These are phyloP conservation scores for Papilio helenus DNA, from an alignment of 1,140 invertebrate genomes.

Conservation along the genomic window DNA sequence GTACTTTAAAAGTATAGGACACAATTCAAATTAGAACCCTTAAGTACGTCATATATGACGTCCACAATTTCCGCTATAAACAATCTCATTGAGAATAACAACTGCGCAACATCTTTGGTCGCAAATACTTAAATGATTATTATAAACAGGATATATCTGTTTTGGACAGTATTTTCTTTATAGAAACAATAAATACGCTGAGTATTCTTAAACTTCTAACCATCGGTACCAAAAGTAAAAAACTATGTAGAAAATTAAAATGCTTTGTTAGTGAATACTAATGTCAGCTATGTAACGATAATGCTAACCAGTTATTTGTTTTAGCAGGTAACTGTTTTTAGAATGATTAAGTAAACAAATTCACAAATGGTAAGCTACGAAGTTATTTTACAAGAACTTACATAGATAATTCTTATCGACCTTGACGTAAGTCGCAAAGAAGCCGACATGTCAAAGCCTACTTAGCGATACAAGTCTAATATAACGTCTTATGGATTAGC, in stretches of 20 bases:
- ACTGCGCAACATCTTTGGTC: not conserved
- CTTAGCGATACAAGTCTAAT: conserved; percentile 3
- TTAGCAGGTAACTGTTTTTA: too few relatives aligned
- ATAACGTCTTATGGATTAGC: not conserved
- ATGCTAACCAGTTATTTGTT: too few relatives aligned
- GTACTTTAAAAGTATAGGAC: not conserved
- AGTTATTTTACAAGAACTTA: not conserved
- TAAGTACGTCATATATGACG: not conserved
- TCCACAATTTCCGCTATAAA: not conserved
- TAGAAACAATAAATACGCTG: not conserved
- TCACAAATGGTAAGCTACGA: not conserved
- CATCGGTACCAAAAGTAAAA: not conserved
- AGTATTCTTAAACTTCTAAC: not conserved
- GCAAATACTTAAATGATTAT: not conserved
- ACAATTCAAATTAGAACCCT: not conserved
- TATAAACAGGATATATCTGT: not conserved
- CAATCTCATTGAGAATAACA: conserved; percentile 1
- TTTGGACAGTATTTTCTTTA: not conserved
- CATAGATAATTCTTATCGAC: not conserved
- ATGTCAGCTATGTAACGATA: not conserved
- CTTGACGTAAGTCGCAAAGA: conserved; percentile 2
- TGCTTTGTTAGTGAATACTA: too few relatives aligned
- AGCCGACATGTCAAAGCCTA: conserved; percentile 1
- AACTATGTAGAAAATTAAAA: too few relatives aligned
- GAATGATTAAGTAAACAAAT: too few relatives aligned